A percentile compares a stretch with the other conserved stretches of the same genome.
phyloP scores from a whole-genome alignment of 2,888 invertebrate genomes.

The Toxonevra muliebris region DNA sequence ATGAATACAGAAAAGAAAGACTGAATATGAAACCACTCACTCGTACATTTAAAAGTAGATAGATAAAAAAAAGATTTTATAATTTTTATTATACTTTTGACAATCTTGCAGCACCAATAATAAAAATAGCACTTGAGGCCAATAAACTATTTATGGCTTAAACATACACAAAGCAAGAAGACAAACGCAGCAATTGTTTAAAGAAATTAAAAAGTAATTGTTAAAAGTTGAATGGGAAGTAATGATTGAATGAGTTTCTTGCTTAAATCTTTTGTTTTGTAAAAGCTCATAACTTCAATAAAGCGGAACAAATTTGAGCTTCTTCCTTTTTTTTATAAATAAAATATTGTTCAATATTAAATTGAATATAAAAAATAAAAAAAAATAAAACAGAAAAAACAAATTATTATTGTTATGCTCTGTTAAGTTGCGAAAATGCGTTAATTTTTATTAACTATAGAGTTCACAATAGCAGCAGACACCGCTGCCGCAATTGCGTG shows the following conservation, averaged over 20 bases:
- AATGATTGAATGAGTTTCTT: slow-evolving; percentile 6
- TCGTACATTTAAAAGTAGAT: too few species aligned
- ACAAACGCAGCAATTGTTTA: background rate
- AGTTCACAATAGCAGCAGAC: too few species aligned
- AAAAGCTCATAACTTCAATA: background rate
- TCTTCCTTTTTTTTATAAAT: too few species aligned
- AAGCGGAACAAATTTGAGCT: too few species aligned
- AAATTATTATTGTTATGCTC: slow-evolving; percentile 37
- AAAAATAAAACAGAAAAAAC: slow-evolving; percentile 43
- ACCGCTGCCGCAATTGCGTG: too few species aligned
- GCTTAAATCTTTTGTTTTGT: slow-evolving; percentile 22
- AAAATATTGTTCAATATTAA: too few species aligned
- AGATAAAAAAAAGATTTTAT: too few species aligned
- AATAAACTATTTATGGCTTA: background rate
- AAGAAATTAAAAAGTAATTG: background rate
- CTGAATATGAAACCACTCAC: too few species aligned
- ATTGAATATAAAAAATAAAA: slow-evolving; percentile 21
- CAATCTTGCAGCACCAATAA: too few species aligned
- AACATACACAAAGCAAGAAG: background rate
- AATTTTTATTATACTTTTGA: too few species aligned
- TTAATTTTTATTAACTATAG: slow-evolving; percentile 1
- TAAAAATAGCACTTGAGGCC: too few species aligned
- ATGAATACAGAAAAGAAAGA: too few species aligned
- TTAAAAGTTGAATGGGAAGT: background rate
- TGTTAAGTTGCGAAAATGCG: slow-evolving; percentile 41